Base-by-base conservation (phyloP, 2,797 vertebrate species). In the Labeo calbasu region DNA sequence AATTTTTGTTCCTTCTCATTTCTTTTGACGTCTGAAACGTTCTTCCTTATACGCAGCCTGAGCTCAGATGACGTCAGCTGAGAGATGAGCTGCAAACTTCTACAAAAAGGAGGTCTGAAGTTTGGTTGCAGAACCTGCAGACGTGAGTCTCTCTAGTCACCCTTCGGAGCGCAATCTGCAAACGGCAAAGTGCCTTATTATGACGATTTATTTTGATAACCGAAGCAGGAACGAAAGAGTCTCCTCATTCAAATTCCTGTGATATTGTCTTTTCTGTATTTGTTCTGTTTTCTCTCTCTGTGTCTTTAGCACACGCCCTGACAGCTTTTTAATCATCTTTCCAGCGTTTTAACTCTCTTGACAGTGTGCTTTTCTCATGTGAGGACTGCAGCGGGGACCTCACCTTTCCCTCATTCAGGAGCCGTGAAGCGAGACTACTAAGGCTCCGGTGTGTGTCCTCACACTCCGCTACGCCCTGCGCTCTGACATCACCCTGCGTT, bases 391-490 rank as follows among this genome's bases (percentile, higher is more conserved):
- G 92, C 2, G 63, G 36, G 65, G 70, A 75, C 70, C 80, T 82
- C 70, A 65, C 70, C 81, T 82, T 43, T 19, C 63, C 9, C 89
- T 86, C 85, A 92, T 95, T 94, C 93, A 94, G 63, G 25, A 81
- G 89, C 92, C 82, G 81, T 94, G 92, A 91, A 94, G 92, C 92
- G 91, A 92, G 90, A 93, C 81, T 87, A 92, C 89, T 91, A 90
- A 90, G 88, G 89, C 89, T 63, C 61, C 12, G 23, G 59, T 63
- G 61, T 65, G 61, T 65, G 61, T 65, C 82, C 92, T 87, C 75
- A 87, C 90, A 84, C 88, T 83, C 86, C 88, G 85, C 84, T 21
- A 57, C 65, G 13, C 70, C 36, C 25, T 6, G n/a, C 50, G 51
- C 23, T 63, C 28, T 73, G 59, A 81, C 73, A 66, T 57, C 50